Conservation (phyloP, 2,797 vertebrate species). For the Todus mexicanus region DNA sequence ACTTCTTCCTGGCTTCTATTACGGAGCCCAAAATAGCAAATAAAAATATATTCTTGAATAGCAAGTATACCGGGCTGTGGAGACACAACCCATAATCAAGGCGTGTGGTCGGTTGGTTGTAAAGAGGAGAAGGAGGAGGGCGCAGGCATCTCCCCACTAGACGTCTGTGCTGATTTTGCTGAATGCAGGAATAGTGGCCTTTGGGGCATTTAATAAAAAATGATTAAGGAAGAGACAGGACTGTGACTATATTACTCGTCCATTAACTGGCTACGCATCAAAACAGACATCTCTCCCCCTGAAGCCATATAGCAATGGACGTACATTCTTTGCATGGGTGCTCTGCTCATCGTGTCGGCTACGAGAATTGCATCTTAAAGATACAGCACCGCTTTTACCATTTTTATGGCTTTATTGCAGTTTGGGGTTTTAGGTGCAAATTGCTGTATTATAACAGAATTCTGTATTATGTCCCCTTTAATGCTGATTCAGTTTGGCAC, state of each 20-base stretch:
- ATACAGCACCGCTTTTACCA: background rate
- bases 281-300: background rate
- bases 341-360: background rate
- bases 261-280: background rate
- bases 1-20: background rate
- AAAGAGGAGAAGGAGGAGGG: background rate
- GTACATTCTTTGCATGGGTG: background rate
- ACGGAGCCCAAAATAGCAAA: background rate
- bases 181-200: background rate
- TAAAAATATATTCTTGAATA: background rate
- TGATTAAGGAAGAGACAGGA: slow-evolving; percentile 9
- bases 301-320: background rate
- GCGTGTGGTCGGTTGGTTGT: background rate
- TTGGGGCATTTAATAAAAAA: slow-evolving; percentile 32
- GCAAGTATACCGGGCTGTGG: background rate
- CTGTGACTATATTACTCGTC: background rate
- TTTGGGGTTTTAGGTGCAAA: background rate
- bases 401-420: background rate
- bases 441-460: background rate
- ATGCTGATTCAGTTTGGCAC: background rate
- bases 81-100: background rate
- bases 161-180: background rate
- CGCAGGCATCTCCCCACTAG: background rate
- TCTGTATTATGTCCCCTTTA: background rate
- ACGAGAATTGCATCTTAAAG: background rate